Percentiles rank a stretch among this genome's conserved stretches.
Evolutionary conservation across 2,888 invertebrate species (phyloP).

Genomic region (Bellardia bayeri): DNA sequence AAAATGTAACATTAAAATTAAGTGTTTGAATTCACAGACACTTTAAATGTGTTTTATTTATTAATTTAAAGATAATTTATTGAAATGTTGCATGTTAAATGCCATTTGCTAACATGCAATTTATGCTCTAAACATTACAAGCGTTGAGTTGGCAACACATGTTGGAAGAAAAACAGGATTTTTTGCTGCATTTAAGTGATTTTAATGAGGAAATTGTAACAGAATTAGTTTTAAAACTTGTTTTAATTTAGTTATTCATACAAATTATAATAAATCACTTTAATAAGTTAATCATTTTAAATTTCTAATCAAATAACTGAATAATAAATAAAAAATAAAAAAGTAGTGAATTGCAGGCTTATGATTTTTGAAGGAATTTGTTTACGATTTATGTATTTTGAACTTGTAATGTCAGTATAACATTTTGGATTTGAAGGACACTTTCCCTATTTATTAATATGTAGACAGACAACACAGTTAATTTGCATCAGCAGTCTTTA

Average conservation of each 20-base stretch:
- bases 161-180: constrained; percentile 15
- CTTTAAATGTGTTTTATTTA: constrained; percentile 19
- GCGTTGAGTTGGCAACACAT: constrained; percentile 14
- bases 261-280: not conserved
- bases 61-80: constrained; percentile 48
- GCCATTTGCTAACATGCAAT: constrained; percentile 23
- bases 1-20: constrained; percentile 1
- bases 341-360: too few species aligned
- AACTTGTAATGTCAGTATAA: too few species aligned
- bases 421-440: too few species aligned
- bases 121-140: not conserved
- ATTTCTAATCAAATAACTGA: not conserved
- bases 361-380: too few species aligned
- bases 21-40: constrained; percentile 5
- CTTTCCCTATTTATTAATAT: too few species aligned
- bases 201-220: constrained; percentile 26
- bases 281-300: not conserved
- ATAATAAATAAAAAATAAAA: not conserved
- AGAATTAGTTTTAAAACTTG: not conserved
- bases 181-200: not conserved
- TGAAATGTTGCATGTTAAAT: constrained; percentile 52
- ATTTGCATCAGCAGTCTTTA: too few species aligned
- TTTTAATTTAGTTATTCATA: not conserved
- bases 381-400: too few species aligned
- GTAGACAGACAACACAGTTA: too few species aligned